phyloP scores from a whole-genome alignment of 2,888 invertebrate species.

The Phragmatobia fuliginosa region DNA sequence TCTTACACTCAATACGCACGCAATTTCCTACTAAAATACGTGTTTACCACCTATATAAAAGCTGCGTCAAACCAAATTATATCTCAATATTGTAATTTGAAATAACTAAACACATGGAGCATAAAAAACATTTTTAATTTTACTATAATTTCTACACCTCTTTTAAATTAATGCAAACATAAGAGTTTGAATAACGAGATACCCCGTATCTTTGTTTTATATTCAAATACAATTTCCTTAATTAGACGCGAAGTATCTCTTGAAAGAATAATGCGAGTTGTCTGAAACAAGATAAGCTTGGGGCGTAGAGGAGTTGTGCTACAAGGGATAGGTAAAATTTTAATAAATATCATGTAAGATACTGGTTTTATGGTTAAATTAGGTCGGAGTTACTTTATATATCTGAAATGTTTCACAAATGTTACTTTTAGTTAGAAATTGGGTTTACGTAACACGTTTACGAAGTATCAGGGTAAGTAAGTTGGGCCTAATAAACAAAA shows the following conservation, averaged over 20 bases:
- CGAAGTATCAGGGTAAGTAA: conserved; percentile 2
- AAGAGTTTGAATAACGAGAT: conserved; percentile 63
- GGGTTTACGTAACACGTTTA: background rate
- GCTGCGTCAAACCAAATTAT: background rate
- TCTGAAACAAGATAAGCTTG: conserved; percentile 56
- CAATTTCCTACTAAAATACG: conserved; percentile 42
- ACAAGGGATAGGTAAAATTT: conserved; percentile 47
- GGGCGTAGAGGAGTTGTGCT: conserved; percentile 43
- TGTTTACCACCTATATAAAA: conserved; percentile 27
- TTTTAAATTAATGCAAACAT: conserved; percentile 56
- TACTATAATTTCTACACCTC: conserved; percentile 32
- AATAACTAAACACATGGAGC: conserved; percentile 18
- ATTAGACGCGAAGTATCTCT: conserved; percentile 71
- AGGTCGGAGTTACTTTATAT: conserved; percentile 20
- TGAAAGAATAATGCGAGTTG: conserved; percentile 71
- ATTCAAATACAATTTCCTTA: conserved; percentile 77
- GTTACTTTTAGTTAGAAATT: conserved; percentile 1
- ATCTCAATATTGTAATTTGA: conserved; percentile 11
- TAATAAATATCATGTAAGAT: conserved; percentile 56
- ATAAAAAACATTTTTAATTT: conserved; percentile 28
- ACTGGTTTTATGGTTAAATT: conserved; percentile 46
- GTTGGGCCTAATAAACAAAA: background rate
- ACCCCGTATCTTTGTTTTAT: conserved; percentile 63
- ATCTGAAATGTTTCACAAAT: conserved; percentile 14
- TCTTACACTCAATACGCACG: conserved; percentile 50